Evolutionary conservation across 2,113 vertebrate species (phyloP).

Genomic region (Canis aureus): DNA sequence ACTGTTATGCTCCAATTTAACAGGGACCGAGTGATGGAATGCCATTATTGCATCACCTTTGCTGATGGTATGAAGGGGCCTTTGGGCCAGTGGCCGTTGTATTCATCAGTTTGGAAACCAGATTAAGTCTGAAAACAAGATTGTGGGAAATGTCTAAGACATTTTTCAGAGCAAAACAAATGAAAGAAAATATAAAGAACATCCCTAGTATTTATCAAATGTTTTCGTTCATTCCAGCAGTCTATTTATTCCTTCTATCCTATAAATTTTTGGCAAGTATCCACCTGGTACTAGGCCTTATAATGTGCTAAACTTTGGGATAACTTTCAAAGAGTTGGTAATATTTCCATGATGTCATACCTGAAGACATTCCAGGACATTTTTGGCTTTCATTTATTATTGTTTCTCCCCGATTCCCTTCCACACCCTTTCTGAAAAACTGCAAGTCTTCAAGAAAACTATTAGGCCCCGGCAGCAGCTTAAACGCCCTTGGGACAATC

Average conservation of each 20-base stretch:
- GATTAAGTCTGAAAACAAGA: constrained; percentile 81
- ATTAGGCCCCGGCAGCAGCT: background rate
- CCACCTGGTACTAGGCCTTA: background rate
- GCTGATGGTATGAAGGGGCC: constrained; percentile 83
- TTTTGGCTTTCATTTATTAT: background rate
- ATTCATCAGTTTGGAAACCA: constrained; percentile 83
- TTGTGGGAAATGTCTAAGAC: background rate
- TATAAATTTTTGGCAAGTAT: background rate
- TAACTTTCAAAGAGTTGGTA: background rate
- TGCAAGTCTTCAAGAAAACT: background rate
- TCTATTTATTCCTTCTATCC: background rate
- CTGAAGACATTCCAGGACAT: background rate
- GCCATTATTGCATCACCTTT: constrained; percentile 85
- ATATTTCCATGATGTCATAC: background rate
- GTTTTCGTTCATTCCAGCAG: background rate
- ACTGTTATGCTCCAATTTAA: constrained; percentile 89
- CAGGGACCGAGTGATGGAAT: constrained; percentile 82
- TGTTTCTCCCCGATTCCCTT: background rate
- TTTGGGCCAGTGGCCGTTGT: constrained; percentile 88
- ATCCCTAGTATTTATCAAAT: background rate
- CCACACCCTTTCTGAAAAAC: background rate
- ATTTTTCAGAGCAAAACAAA: constrained; percentile 2
- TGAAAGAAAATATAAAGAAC: background rate
- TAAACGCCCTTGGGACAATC: background rate
- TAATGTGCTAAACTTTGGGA: background rate